phyloP scores from a whole-genome alignment of 2,113 vertebrate genomes.

The Marcusenius ussheri region DNA sequence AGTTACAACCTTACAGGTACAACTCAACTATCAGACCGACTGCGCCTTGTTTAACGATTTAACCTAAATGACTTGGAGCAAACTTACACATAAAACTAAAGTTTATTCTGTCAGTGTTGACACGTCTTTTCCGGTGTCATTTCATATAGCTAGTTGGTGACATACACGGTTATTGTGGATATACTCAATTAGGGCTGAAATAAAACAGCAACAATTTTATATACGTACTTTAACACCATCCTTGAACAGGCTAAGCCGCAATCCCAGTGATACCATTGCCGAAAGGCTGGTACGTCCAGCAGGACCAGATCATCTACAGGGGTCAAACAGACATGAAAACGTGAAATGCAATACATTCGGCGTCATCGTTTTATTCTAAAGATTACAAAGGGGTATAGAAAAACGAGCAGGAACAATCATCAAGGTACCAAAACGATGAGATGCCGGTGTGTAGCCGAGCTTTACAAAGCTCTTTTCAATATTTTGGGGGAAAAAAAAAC shows the following conservation, averaged over 20 bases:
- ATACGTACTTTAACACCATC: constrained; percentile 92
- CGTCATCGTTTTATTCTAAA: background rate
- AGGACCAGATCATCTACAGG: constrained; percentile 64
- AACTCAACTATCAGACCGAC: background rate
- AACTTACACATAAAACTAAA: background rate
- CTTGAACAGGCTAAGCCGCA: constrained; percentile 92
- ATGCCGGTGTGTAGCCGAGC: background rate
- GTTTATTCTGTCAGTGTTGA: background rate
- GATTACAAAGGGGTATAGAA: background rate
- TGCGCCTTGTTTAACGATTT: background rate
- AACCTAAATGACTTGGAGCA: background rate
- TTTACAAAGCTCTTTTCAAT: background rate
- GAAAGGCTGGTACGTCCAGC: constrained; percentile 83
- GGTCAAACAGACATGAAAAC: constrained; percentile 23
- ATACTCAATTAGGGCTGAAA: background rate
- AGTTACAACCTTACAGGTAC: background rate
- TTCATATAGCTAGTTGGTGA: background rate
- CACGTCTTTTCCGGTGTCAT: background rate
- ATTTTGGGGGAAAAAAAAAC: background rate
- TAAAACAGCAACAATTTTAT: background rate
- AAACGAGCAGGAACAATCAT: background rate
- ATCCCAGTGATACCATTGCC: constrained; percentile 94
- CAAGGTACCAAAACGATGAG: background rate
- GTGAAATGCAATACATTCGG: constrained; percentile 12
- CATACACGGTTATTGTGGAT: background rate